These are phyloP conservation scores for Craterocephalus amniculus DNA, from an alignment of 2,797 vertebrate species.

Conservation along the genomic window DNA sequence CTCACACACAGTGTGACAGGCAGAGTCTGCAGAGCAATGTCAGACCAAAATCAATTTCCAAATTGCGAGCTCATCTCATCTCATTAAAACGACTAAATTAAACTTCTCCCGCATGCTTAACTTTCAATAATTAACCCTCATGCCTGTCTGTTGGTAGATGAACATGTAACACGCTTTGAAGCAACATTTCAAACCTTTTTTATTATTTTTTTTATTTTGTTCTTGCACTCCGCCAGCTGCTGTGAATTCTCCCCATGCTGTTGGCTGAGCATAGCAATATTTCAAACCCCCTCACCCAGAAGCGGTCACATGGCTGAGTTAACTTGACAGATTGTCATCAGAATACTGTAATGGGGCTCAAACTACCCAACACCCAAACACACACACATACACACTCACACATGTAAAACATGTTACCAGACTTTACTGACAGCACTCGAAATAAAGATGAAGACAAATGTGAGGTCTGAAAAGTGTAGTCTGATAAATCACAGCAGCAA, in stretches of 20 bases:
- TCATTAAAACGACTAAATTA: conserved; percentile 39
- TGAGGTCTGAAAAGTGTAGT: conserved; percentile 43
- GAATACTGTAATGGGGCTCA: conserved; percentile 75
- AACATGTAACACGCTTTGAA: neutral
- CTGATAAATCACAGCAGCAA: conserved; percentile 29
- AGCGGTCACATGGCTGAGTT: conserved; percentile 70
- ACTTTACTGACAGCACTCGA: conserved; percentile 65
- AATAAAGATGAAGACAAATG: conserved; percentile 52
- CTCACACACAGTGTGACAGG: conserved; percentile 2
- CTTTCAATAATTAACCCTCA: conserved; percentile 33
- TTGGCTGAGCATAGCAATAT: conserved; percentile 50
- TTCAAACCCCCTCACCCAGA: conserved; percentile 56
- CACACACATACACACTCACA: conserved; percentile 22
- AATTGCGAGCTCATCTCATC: conserved; percentile 44
- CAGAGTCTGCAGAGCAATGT: conserved; percentile 8
- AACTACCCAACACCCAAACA: neutral
- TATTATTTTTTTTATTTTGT: neutral
- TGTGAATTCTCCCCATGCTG: conserved; percentile 19
- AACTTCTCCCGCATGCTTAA: conserved; percentile 19
- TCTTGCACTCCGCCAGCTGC: conserved; percentile 23
- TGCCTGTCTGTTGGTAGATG: neutral
- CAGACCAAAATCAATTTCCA: conserved; percentile 52
- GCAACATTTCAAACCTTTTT: conserved; percentile 14
- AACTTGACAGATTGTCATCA: conserved; percentile 81
- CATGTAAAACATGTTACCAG: conserved; percentile 12